phyloP scores from a whole-genome alignment of 2,888 invertebrate genomes.

The Beris chalybata region DNA sequence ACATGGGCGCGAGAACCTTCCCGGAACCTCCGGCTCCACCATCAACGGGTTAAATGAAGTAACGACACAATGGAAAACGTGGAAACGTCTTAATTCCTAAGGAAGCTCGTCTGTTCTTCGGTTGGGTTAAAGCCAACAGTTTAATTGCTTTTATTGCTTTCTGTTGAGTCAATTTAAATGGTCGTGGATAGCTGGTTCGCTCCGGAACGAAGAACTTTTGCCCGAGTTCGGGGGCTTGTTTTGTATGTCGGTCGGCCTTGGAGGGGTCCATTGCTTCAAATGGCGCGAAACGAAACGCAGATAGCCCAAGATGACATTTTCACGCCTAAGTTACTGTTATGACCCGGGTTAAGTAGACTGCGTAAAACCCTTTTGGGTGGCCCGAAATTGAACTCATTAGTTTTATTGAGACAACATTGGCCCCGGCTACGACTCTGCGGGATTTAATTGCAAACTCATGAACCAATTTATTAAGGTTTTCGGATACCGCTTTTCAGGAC shows the following conservation, averaged over 20 bases:
- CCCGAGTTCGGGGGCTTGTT: constrained; percentile 5
- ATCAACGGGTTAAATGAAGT: constrained; percentile 27
- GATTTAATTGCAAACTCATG: constrained; percentile 32
- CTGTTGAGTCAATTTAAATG: constrained; percentile 37
- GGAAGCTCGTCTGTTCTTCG: constrained; percentile 30
- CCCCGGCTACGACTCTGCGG: constrained; percentile 11
- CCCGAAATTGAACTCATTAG: constrained; percentile 35
- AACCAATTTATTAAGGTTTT: constrained; percentile 16
- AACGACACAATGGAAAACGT: constrained; percentile 28
- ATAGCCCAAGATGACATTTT: constrained; percentile 33
- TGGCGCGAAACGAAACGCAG: constrained; percentile 11
- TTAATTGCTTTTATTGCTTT: constrained; percentile 40
- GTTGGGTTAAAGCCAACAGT: constrained; percentile 36
- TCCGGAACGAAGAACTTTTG: constrained; percentile 2
- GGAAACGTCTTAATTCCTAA: constrained; percentile 35
- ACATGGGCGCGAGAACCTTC: constrained; percentile 6
- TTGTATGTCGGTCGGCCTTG: constrained; percentile 7
- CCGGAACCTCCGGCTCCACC: not conserved
- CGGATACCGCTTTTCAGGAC: not conserved
- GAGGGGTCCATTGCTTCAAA: constrained; percentile 29
- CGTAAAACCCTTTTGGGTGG: constrained; percentile 31
- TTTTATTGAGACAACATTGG: constrained; percentile 28
- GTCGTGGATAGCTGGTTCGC: constrained; percentile 15
- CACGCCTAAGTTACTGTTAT: constrained; percentile 37
- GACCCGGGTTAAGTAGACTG: constrained; percentile 27